Percentiles rank a stretch among this genome's conserved stretches.
Evolutionary conservation across 2,113 vertebrate genomes (phyloP).

Genomic region (Malaclemys terrapin): DNA sequence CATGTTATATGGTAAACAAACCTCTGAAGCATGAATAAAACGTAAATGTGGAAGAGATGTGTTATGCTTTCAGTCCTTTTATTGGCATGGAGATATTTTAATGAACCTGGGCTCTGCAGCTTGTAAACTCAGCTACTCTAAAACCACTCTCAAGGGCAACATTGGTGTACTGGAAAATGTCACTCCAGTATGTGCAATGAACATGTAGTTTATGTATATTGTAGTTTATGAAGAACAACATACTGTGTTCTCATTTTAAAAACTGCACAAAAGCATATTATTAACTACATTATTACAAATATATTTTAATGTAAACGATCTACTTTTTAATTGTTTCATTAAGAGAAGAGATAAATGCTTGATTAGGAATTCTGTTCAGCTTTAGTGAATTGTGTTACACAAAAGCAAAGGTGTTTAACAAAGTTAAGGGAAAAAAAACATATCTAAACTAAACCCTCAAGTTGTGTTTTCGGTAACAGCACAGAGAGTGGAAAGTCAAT

Average conservation of each 20-base stretch:
- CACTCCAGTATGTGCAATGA: not conserved
- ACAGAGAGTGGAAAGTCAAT: not conserved
- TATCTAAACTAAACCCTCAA: not conserved
- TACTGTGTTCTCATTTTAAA: not conserved
- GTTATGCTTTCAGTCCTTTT: conserved; percentile 12
- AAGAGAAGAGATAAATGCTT: not conserved
- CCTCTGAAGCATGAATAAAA: not conserved
- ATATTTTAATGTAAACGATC: not conserved
- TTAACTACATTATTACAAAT: not conserved
- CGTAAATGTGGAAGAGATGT: conserved; percentile 16
- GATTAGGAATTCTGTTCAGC: not conserved
- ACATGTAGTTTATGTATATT: not conserved
- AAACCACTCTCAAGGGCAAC: not conserved
- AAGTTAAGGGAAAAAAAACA: not conserved
- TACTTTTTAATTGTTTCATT: not conserved
- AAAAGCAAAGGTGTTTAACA: not conserved
- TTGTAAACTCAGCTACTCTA: conserved; percentile 18
- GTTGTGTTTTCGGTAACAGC: not conserved
- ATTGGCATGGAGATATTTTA: conserved; percentile 54
- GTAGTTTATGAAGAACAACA: not conserved
- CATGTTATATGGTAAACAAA: not conserved
- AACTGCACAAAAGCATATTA: not conserved
- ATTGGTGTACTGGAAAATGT: not conserved
- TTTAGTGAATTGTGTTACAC: not conserved
- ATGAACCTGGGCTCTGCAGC: not conserved